These are phyloP conservation scores for Callithrix jacchus DNA, from an alignment of 2,113 vertebrate genomes.

Conservation along the genomic window DNA sequence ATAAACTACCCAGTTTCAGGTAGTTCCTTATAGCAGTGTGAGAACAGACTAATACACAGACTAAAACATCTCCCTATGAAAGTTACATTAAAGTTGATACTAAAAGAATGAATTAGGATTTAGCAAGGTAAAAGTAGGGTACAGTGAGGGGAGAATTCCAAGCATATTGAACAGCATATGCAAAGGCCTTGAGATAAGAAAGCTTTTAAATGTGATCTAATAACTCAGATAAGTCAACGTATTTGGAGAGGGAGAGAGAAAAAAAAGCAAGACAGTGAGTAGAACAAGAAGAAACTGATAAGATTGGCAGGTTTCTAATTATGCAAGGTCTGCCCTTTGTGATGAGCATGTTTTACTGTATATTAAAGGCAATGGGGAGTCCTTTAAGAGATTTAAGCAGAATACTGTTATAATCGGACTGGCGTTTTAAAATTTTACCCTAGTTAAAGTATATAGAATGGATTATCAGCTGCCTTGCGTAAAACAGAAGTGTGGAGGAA, in stretches of 20 bases:
- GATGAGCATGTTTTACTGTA: background rate
- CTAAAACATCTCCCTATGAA: background rate
- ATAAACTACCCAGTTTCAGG: too few species aligned
- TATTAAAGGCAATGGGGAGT: background rate
- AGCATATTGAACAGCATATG: background rate
- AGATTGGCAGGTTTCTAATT: background rate
- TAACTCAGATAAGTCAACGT: background rate
- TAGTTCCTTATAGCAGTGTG: too few species aligned
- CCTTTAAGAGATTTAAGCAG: background rate
- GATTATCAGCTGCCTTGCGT: background rate
- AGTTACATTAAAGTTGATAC: background rate
- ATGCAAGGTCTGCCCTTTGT: background rate
- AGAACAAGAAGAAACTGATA: background rate
- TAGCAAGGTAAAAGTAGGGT: background rate
- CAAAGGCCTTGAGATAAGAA: background rate
- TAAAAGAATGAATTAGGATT: background rate
- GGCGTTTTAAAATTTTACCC: background rate
- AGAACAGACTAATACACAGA: too few species aligned
- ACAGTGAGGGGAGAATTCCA: background rate
- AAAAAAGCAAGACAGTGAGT: background rate
- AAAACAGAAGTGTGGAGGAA: background rate
- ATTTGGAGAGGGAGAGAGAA: background rate
- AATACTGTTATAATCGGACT: background rate
- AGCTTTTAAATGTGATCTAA: background rate
- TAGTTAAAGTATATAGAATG: background rate